Conservation (phyloP, 92 coral and sea anemone species). For the Montipora capitata region DNA sequence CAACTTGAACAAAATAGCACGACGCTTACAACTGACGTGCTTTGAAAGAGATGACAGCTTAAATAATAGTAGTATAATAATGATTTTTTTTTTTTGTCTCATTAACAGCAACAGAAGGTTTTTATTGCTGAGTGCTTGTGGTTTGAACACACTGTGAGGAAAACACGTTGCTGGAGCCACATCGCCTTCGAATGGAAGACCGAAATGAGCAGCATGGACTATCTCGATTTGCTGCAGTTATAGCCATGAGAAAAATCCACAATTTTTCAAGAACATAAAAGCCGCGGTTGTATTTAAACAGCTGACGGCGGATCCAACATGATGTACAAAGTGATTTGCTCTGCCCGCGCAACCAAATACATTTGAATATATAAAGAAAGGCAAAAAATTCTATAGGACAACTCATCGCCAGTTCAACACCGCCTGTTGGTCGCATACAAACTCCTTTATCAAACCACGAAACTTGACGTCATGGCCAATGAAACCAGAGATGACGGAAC, state of each 20-base stretch:
- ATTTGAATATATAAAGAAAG: conserved; percentile 17
- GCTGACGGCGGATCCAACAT: conserved; percentile 6
- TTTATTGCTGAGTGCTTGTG: background rate
- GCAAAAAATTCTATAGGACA: background rate
- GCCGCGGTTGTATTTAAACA: conserved; percentile 32
- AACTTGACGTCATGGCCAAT: conserved; percentile 13
- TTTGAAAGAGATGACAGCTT: too few species aligned
- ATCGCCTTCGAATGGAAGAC: background rate
- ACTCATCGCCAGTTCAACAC: too few species aligned
- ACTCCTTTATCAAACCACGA: background rate
- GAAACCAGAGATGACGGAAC: conserved; percentile 3
- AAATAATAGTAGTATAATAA: background rate
- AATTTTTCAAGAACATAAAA: conserved; percentile 18
- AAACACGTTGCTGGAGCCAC: background rate
- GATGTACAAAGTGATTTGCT: background rate
- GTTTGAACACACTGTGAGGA: background rate
- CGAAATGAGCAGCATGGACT: background rate
- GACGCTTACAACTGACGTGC: too few species aligned
- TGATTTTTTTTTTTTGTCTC: background rate
- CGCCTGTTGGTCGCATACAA: background rate
- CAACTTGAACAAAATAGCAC: too few species aligned
- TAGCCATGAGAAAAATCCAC: conserved; percentile 3
- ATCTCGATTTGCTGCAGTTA: background rate
- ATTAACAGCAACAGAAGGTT: background rate
- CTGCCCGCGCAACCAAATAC: background rate